phyloP scores from a whole-genome alignment of 37 sponge, comb jelly and placozoan genomes.

The Diacarnus erythraeanus region DNA sequence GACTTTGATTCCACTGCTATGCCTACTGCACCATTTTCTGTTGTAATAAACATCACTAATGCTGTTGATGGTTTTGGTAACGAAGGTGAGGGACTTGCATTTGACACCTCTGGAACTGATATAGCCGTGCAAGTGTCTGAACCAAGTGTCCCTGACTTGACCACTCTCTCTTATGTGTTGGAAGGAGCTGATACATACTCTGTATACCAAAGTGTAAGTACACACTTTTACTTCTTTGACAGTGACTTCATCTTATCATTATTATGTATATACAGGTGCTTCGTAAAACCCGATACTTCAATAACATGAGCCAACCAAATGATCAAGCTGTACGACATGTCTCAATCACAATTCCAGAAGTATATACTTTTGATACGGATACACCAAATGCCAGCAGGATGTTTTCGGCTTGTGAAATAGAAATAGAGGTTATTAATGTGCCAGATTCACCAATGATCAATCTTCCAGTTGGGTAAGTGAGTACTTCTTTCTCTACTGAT shows the following conservation, averaged over 20 bases:
- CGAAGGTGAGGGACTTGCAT: slow-evolving; percentile 26
- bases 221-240: not conserved
- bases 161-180: not conserved
- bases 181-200: not conserved
- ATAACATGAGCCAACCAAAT: slow-evolving; percentile 17
- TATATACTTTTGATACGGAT: not conserved
- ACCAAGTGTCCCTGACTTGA: not conserved
- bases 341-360: slow-evolving; percentile 8
- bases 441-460: slow-evolving; percentile 53
- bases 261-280: slow-evolving; percentile 29
- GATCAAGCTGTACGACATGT: slow-evolving; percentile 10
- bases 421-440: slow-evolving; percentile 24
- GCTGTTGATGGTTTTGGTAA: slow-evolving; percentile 14
- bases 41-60: slow-evolving; percentile 9
- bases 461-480: slow-evolving; percentile 26
- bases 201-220: slow-evolving; percentile 22
- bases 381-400: not conserved
- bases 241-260: not conserved
- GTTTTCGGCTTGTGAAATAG: slow-evolving; percentile 10
- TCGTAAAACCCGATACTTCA: slow-evolving; percentile 32
- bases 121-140: not conserved
- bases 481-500: too few relatives aligned
- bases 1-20: slow-evolving; percentile 40
- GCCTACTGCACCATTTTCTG: not conserved
- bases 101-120: slow-evolving; percentile 7